Base-by-base conservation (phyloP, 2,113 vertebrate species). In the Podarcis raffonei region DNA sequence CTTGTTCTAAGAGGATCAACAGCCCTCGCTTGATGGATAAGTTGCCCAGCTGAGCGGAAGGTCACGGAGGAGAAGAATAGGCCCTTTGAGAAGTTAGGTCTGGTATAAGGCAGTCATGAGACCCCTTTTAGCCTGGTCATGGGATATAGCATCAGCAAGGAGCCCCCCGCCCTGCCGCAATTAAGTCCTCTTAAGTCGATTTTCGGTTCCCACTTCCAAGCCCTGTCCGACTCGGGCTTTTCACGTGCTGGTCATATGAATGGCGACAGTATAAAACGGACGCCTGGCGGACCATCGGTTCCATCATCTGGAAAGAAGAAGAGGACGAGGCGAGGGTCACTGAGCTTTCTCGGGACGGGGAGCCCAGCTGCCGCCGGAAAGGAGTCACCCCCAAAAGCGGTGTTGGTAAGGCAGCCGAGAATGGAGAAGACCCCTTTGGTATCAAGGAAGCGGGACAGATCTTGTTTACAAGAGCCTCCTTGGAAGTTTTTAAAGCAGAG, bases 161-260 rank as follows among this genome's bases (percentile, higher is more conserved):
- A 9, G 8, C 9, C 30, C 7, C 6, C 6, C 20, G 53, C 42
- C 66, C 3, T n/a, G 22, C 84, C 57, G 2, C 48, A 92, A 94
- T 90, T 95, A 94, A 93, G 92, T 81, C 75, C 1, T 88, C 91
- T 95, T 95, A 96, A 95, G 92, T 91, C 92, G 94, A 91, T 92
- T 93, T 95, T 77, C 1, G 78, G 15, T 75, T 53, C 72, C 25
- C 53, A 27, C 0, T 86, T 87, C 90, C 74, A 65, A 8, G 30
- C n/a, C 89, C 20, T 6, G 37, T 69, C 9, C 57, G 18, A 8
- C 92, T 82, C 92, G 89, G 66, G 74, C 1, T 87, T 93, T 93
- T 89, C 95, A 95, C 95, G 94, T 95, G 95, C 91, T 94, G 5
- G 68, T 96, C 95, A 95, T 95, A 94, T 93, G 94, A 92, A 94